Evolutionary conservation across 2,797 vertebrate genomes (phyloP).

Genomic region (Gymnoscopelus microlampas): DNA sequence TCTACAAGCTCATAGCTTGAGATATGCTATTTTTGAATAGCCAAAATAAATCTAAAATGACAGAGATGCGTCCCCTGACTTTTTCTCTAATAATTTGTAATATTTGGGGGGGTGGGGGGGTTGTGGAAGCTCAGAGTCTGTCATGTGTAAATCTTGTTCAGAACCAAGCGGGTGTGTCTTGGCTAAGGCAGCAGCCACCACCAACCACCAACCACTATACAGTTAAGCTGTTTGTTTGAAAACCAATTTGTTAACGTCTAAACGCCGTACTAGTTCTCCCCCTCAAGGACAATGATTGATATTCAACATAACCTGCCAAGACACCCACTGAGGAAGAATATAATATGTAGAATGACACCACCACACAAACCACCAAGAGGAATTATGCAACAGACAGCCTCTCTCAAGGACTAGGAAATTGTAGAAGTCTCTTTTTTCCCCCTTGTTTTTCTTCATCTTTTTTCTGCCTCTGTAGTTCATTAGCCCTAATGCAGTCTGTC

Average conservation of each 20-base stretch:
- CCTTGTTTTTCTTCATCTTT: constrained; percentile 33
- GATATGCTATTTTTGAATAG: too few relatives aligned
- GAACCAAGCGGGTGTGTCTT: constrained; percentile 57
- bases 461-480: constrained; percentile 47
- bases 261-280: constrained; percentile 67
- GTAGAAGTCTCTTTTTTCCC: constrained; percentile 31
- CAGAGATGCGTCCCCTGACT: too few relatives aligned
- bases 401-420: constrained; percentile 57
- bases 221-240: constrained; percentile 72
- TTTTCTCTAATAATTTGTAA: not conserved
- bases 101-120: too few relatives aligned
- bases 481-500: constrained; percentile 45
- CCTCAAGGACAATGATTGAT: constrained; percentile 75
- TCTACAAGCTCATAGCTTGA: too few relatives aligned
- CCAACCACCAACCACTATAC: constrained; percentile 31
- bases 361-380: constrained; percentile 56
- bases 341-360: constrained; percentile 59
- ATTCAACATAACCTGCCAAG: constrained; percentile 73
- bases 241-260: constrained; percentile 80
- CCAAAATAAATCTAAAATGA: too few relatives aligned
- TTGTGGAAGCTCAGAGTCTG: constrained; percentile 69
- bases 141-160: constrained; percentile 73
- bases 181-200: constrained; percentile 64
- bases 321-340: constrained; percentile 68
- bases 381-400: constrained; percentile 60